phyloP scores from a whole-genome alignment of 2,888 invertebrate species.

The Odontocolon sp. region DNA sequence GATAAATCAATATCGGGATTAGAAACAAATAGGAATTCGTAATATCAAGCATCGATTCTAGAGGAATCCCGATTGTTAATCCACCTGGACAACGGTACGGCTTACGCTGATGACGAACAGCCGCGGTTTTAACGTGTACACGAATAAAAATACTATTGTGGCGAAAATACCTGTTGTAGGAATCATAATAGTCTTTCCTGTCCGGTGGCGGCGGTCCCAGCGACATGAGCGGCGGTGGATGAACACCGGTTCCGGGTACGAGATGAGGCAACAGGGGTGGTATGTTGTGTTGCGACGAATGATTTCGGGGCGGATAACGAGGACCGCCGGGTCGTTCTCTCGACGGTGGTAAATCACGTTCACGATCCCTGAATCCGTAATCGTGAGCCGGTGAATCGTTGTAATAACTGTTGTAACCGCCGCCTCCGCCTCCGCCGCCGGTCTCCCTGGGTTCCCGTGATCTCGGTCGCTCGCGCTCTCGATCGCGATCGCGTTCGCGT shows the following conservation, averaged over 20 bases:
- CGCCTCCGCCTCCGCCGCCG: slow-evolving; percentile 48
- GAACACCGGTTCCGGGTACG: slow-evolving; percentile 67
- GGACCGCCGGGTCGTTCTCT: slow-evolving; percentile 64
- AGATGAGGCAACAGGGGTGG: slow-evolving; percentile 74
- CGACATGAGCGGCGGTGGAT: slow-evolving; percentile 77
- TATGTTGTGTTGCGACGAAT: slow-evolving; percentile 74
- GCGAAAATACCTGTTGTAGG: slow-evolving; percentile 81
- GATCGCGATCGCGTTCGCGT: slow-evolving; percentile 77
- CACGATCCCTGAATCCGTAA: slow-evolving; percentile 76
- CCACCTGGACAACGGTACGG: slow-evolving; percentile 60
- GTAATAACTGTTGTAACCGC: slow-evolving; percentile 76
- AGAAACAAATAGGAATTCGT: neutral
- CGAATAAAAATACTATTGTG: slow-evolving; percentile 80
- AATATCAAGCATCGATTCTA: neutral
- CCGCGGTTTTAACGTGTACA: slow-evolving; percentile 65
- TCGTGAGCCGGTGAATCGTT: slow-evolving; percentile 76
- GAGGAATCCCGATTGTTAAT: slow-evolving; percentile 4
- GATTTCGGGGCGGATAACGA: slow-evolving; percentile 76
- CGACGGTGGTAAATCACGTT: slow-evolving; percentile 72
- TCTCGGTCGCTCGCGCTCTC: slow-evolving; percentile 76
- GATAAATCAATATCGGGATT: neutral
- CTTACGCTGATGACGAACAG: slow-evolving; percentile 57
- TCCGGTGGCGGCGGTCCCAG: slow-evolving; percentile 77
- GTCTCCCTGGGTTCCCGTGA: slow-evolving; percentile 75
- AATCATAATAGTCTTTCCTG: slow-evolving; percentile 82